phyloP scores from a whole-genome alignment of 2,113 vertebrate species.

The Isichthys henryi region DNA sequence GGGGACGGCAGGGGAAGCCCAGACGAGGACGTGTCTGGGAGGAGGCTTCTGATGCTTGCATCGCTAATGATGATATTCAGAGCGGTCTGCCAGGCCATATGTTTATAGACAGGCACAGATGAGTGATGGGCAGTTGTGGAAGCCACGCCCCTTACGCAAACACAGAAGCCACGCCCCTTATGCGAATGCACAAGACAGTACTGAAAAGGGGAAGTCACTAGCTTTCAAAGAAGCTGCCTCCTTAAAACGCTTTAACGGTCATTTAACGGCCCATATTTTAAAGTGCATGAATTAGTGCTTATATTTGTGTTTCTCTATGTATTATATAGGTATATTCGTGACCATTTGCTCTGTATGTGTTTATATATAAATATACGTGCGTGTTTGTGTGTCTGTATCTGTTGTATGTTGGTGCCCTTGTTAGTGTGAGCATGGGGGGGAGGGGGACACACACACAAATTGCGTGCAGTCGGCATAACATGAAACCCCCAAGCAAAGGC shows the following conservation, averaged over 20 bases:
- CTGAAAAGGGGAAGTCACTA: neutral
- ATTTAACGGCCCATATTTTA: neutral
- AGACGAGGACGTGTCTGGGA: neutral
- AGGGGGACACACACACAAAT: too few relatives aligned
- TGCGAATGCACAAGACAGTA: slow-evolving; percentile 2
- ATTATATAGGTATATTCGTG: neutral
- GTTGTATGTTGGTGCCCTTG: slow-evolving; percentile 1
- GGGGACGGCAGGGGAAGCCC: neutral
- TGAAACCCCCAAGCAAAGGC: neutral
- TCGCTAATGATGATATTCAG: slow-evolving; percentile 46
- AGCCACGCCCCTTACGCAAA: neutral
- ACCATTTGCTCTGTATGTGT: neutral
- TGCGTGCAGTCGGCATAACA: neutral
- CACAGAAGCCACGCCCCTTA: neutral
- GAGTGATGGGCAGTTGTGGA: slow-evolving; percentile 36
- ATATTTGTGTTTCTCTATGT: neutral
- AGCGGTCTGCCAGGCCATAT: slow-evolving; percentile 48
- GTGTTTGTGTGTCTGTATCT: neutral
- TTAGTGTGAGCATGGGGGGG: neutral
- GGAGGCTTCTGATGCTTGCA: slow-evolving; percentile 22
- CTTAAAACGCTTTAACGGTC: neutral
- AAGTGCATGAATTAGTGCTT: neutral
- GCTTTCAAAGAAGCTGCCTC: neutral
- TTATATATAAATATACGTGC: neutral
- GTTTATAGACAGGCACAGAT: slow-evolving; percentile 34